Evolutionary conservation across 2,113 vertebrate species (phyloP).

Genomic region (Austrofundulus limnaeus): DNA sequence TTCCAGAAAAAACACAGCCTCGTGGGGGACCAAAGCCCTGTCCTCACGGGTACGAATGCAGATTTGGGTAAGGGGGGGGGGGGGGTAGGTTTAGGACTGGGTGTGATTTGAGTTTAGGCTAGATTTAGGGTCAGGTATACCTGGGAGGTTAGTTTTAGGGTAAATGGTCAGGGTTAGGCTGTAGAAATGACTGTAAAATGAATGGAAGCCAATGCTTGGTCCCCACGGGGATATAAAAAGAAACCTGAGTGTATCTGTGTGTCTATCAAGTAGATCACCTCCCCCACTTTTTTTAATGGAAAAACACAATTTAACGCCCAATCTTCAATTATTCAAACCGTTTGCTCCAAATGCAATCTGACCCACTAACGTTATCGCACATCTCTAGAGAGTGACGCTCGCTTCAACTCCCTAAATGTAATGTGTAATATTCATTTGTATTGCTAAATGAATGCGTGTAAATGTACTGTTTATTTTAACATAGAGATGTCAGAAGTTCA

Average conservation of each 20-base stretch:
- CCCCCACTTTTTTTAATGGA: conserved; percentile 60
- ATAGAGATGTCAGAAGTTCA: not conserved
- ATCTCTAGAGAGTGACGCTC: conserved; percentile 23
- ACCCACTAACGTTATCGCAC: conserved; percentile 45
- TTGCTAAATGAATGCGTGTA: conserved; percentile 23
- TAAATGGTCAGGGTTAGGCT: too few species aligned
- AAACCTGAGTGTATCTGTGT: conserved; percentile 8
- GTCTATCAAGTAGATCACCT: conserved; percentile 56
- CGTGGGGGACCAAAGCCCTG: too few species aligned
- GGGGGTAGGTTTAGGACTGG: too few species aligned
- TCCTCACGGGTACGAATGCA: too few species aligned
- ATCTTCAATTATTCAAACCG: conserved; percentile 79
- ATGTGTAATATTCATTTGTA: conserved; percentile 23
- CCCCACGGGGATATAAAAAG: too few species aligned
- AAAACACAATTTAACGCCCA: conserved; percentile 72
- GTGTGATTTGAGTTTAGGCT: too few species aligned
- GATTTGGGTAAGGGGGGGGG: too few species aligned
- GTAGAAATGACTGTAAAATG: too few species aligned
- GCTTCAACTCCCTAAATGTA: conserved; percentile 23
- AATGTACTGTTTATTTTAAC: conserved; percentile 13
- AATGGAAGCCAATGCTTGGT: too few species aligned
- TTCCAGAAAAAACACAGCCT: too few species aligned
- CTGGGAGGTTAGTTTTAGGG: too few species aligned
- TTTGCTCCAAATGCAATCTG: conserved; percentile 63
- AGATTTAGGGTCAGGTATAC: too few species aligned